Conservation (phyloP, 2,113 vertebrate species). For the Panthera tigris region DNA sequence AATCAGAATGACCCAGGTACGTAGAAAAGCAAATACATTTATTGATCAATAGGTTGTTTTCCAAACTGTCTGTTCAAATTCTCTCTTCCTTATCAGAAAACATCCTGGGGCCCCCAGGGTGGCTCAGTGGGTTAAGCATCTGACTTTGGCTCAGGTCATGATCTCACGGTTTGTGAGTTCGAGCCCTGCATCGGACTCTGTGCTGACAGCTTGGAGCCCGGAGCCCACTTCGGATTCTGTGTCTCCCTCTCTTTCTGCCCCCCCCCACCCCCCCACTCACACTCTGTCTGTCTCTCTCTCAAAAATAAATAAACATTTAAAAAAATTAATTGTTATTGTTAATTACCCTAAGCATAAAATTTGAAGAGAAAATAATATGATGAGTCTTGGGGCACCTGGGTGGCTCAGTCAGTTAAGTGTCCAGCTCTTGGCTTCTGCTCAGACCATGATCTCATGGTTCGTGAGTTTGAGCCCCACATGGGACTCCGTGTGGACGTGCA, state of each 20-base stretch:
- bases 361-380: not conserved
- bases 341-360: constrained; percentile 42
- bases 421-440: too few relatives aligned
- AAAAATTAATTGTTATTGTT: not conserved
- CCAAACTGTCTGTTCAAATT: not conserved
- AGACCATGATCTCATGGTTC: too few relatives aligned
- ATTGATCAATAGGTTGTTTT: not conserved
- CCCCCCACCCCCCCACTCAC: not conserved
- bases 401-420: too few relatives aligned
- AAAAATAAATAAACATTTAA: not conserved
- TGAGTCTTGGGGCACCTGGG: not conserved
- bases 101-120: not conserved
- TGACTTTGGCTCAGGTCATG: not conserved
- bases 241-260: not conserved
- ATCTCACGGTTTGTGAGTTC: not conserved
- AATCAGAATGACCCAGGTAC: not conserved
- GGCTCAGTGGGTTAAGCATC: too few relatives aligned
- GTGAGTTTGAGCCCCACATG: too few relatives aligned
- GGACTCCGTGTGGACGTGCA: too few relatives aligned
- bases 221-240: not conserved
- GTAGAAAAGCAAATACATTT: not conserved
- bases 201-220: not conserved
- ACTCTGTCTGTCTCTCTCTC: not conserved
- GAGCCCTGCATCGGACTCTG: not conserved
- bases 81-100: constrained; percentile 9